Percentiles rank a stretch among this genome's conserved stretches.
Conservation (phyloP, 1,140 invertebrate genomes). For the Asbolus verrucosus region DNA sequence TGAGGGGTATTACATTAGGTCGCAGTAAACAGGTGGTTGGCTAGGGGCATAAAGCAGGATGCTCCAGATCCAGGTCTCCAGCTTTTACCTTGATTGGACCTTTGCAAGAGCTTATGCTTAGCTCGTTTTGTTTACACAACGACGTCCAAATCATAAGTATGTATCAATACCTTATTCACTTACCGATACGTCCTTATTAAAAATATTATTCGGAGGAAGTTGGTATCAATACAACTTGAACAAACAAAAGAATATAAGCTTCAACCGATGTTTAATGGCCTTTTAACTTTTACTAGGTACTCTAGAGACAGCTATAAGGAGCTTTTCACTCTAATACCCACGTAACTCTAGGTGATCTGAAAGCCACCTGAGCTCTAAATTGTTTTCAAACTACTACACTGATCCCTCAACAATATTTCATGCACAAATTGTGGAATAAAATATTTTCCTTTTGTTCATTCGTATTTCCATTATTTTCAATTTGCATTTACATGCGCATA, state of each 20-base stretch:
- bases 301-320: constrained; percentile 26
- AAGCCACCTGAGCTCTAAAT: constrained; percentile 27
- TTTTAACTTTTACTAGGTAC: constrained; percentile 31
- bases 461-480: neutral
- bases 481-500: constrained; percentile 8
- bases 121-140: neutral
- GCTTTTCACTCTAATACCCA: constrained; percentile 6
- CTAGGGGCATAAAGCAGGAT: constrained; percentile 13
- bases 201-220: too few species aligned
- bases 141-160: too few species aligned
- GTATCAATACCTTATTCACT: too few species aligned
- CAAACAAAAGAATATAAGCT: neutral
- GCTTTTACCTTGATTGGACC: constrained; percentile 32
- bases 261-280: neutral
- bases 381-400: constrained; percentile 25
- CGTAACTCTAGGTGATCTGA: constrained; percentile 15
- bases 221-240: neutral
- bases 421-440: constrained; percentile 1
- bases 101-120: neutral
- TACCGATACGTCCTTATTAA: too few species aligned
- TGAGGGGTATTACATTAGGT: constrained; percentile 38
- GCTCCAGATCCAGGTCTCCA: constrained; percentile 16
- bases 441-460: constrained; percentile 9
- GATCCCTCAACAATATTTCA: constrained; percentile 22
- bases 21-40: constrained; percentile 32